Conservation (phyloP, 92 coral and sea anemone species). For the Palythoa caribaeorum region DNA sequence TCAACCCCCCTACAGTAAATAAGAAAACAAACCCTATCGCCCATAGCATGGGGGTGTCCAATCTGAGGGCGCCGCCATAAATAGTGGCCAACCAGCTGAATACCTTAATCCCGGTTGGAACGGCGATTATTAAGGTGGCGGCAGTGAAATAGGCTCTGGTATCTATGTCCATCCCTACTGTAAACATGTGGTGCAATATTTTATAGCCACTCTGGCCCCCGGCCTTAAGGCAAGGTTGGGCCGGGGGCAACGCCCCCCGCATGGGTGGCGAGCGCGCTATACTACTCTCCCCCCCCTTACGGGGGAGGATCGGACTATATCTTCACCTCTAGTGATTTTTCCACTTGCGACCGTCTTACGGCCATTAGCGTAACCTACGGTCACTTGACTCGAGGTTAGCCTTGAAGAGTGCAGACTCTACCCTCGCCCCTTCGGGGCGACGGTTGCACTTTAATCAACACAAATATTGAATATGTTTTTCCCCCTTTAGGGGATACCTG, state of each 20-base stretch:
- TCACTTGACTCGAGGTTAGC: slow-evolving; percentile 41
- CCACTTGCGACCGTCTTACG: slow-evolving; percentile 32
- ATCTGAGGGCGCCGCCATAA: slow-evolving; percentile 79
- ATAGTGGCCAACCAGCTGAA: slow-evolving; percentile 90
- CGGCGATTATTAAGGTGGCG: slow-evolving; percentile 88
- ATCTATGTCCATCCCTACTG: slow-evolving; percentile 82
- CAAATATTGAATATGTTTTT: slow-evolving; percentile 42
- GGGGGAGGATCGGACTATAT: slow-evolving; percentile 55
- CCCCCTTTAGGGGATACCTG: slow-evolving; percentile 55
- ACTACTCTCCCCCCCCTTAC: slow-evolving; percentile 43
- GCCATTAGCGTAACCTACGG: slow-evolving; percentile 42
- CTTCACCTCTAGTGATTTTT: slow-evolving; percentile 49
- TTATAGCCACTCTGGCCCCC: slow-evolving; percentile 49
- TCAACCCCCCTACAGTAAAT: slow-evolving; percentile 87
- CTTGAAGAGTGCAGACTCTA: slow-evolving; percentile 39
- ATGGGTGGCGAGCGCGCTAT: slow-evolving; percentile 50
- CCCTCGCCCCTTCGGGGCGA: slow-evolving; percentile 45
- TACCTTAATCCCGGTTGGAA: slow-evolving; percentile 93
- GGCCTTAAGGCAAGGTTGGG: slow-evolving; percentile 41
- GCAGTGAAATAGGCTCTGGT: slow-evolving; percentile 94
- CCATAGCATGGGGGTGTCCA: slow-evolving; percentile 87
- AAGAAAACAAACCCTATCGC: slow-evolving; percentile 87
- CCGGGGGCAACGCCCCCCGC: slow-evolving; percentile 45
- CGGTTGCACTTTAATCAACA: slow-evolving; percentile 50
- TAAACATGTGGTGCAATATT: slow-evolving; percentile 53